phyloP scores from a whole-genome alignment of 2,797 vertebrate genomes.

The Diplodus puntazzo region DNA sequence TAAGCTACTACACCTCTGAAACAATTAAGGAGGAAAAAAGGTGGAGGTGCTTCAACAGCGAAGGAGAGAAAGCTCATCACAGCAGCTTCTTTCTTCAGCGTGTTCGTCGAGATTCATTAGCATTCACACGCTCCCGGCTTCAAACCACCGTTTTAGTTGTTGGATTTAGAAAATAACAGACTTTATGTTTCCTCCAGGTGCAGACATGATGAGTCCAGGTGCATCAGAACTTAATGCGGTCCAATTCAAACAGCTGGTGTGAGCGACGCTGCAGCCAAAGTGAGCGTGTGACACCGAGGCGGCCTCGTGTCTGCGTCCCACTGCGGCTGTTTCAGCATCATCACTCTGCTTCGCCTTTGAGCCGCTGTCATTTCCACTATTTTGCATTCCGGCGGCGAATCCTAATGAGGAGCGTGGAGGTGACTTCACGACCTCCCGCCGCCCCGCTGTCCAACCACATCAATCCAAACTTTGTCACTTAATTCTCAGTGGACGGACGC shows the following conservation, averaged over 20 bases:
- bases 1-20: background rate
- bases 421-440: slow-evolving; percentile 29
- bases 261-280: background rate
- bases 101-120: too few species aligned
- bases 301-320: slow-evolving; percentile 13
- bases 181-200: too few species aligned
- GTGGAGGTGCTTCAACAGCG: background rate
- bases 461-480: slow-evolving; percentile 65
- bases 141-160: too few species aligned
- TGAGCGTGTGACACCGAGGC: background rate
- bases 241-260: too few species aligned
- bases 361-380: slow-evolving; percentile 42
- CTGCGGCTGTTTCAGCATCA: slow-evolving; percentile 36
- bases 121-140: too few species aligned
- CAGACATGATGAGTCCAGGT: too few species aligned
- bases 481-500: slow-evolving; percentile 41
- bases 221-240: too few species aligned
- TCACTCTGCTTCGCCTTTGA: slow-evolving; percentile 45
- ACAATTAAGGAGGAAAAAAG: background rate
- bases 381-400: slow-evolving; percentile 48
- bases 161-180: too few species aligned
- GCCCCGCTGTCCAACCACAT: slow-evolving; percentile 54
- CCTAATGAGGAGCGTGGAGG: slow-evolving; percentile 61
- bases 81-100: background rate
- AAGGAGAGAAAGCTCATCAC: background rate